Evolutionary conservation across 2,113 vertebrate species (phyloP), one percentile per base, ranked within the genome.

Genomic region (Merops nubicus): DNA sequence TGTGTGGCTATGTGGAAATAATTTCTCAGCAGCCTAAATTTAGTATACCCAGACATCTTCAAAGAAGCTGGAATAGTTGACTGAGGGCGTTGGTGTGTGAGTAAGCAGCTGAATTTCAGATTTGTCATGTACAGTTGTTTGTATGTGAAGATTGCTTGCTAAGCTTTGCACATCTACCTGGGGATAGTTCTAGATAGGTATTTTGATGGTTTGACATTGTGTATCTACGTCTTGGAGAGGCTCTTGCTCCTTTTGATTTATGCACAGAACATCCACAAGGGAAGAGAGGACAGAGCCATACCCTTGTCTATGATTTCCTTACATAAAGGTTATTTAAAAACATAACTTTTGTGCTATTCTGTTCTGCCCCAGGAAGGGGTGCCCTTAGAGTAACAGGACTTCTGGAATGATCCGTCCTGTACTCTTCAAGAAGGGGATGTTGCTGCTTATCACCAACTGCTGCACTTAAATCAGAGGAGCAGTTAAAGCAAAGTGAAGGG

Each of bases 61-160:
- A 85, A 83, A 89, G 88, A 75, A 93, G 42, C 43, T 76, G 65
- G 85, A 75, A 81, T 87, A 87, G 83, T 86, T 92, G 85, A 64
- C 79, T 78, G 89, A 85, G 73, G 53, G 31, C 4, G 29, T 72
- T 87, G 80, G 56, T 34, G 65, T 86, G 73, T 95, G 88, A 96
- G 81, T 79, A 93, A 96, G 92, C 85, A 91, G 83, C 76, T 89
- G 88, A 94, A 40, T 62, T 96, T 94, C n/a, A 77, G 83, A 85
- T 86, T 86, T 84, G 45, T 89, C 69, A 42, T 90, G 88, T 93
- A 53, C 57, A 68, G 68, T 91, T 73, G 50, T 79, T 93, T 34
- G 4, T 36, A 31, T 48, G 28, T 56, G 38, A 68, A 78, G 59
- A 63, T 62, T 62, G 67, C 64, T 86, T 73, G 50, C 12, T 51